Evolutionary conservation across 2,888 invertebrate species (phyloP), one percentile per base, ranked within the genome.

Genomic region (Steinernema carpocapsae): DNA sequence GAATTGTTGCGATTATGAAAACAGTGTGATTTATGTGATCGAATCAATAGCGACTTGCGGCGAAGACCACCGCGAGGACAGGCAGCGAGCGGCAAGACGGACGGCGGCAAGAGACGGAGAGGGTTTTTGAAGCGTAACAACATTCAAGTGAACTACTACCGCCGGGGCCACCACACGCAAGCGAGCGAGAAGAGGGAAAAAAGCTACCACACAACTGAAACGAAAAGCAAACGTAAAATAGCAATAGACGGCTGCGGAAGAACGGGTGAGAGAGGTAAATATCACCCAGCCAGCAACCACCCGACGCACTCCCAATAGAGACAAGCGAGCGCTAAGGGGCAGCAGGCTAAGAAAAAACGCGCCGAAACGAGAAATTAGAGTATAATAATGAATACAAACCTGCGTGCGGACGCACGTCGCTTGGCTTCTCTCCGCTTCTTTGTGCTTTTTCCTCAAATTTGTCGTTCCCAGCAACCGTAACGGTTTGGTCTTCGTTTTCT

Each of bases 211-310:
- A 3, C 48, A 37, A 37, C 37, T 3, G 3, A 37, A 37, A 37
- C 37, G 37, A 37, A 37, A 37, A 37, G 48, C 48, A 64, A 64
- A 19, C 64, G 64, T 32, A 32, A 64, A 64, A 64, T 64, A 26
- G 26, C 37, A 26, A 37, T 32, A n/a, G 64, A 64, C 32, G 37
- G 7, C 17, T 17, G 48, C 12, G 37, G 32, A 64, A 64, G 12
- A 37, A 64, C 22, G 64, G 64, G 64, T 64, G 64, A 29, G 29
- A 64, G 64, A 64, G 64, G 64, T 64, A 64, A 64, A 64, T 64
- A 64, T 32, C 32, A 64, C 37, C 37, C 37, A 19, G 17, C 37
- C 37, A 19, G 17, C 52, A 29, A 6, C 64, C 56, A 22, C 14
- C 6, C 17, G 48, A n/a, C 7, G 19, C n/a, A 19, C 48, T 19